Evolutionary conservation across 2,888 invertebrate species (phyloP), one percentile per base, ranked within the genome.

Genomic region (Oxyscelio sp.): DNA sequence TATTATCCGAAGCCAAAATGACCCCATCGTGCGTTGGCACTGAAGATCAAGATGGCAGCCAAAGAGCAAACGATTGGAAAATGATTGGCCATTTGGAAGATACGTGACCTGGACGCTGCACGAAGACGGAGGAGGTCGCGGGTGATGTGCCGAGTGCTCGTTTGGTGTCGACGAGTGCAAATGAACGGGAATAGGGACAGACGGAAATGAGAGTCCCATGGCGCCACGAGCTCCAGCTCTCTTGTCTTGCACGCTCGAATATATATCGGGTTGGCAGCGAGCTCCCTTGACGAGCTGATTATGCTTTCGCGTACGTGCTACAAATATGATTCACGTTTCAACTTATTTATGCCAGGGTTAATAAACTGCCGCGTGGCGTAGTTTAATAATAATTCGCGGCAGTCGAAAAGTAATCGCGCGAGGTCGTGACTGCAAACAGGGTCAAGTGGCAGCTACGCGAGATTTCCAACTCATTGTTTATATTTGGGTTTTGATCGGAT

Each of bases 71-170:
- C 87, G 87, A 88, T 89, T 85, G 90, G 86, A 89, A 89, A 92
- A 91, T 91, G 90, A 92, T 91, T 88, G 91, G 89, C 87, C 91
- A 91, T 91, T 91, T 91, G 90, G 87, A 89, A 87, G 85, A 88
- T 91, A 90, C 91, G 90, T 91, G 92, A 92, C 88, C 88, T 87
- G 88, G 84, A 87, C 90, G 88, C 87, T 48, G 24, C 65, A 48
- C 43, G 52, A 70, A 34, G 79, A 54, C 54, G 43, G 38, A 43
- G 43, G 38, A 43, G 70, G 58, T 71, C 52, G 65, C 19, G 43
- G 17, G 63, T 27, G 43, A 38, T 31, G 52, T 13, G 34, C 31
- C 54, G 65, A 24, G 38, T 1, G 52, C 19, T 63, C 65, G 45
- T 45, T 52, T 38, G 34, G 22, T 21, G 40, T 21, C 54, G 56